Conservation (phyloP, 2,113 vertebrate species). For the Bubalus kerabau region DNA sequence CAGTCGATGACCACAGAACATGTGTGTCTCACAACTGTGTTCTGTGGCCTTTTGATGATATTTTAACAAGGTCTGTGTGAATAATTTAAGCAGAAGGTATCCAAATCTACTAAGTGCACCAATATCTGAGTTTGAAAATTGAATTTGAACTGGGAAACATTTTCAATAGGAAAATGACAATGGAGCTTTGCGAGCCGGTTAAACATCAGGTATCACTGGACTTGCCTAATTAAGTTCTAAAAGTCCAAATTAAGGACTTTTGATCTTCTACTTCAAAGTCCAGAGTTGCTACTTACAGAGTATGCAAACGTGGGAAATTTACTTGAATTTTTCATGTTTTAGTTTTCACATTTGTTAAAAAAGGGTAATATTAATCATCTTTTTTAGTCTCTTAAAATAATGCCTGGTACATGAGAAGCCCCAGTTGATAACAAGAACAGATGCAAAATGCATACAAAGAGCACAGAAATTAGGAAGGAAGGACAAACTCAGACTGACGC, state of each 20-base stretch:
- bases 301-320: not conserved
- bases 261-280: not conserved
- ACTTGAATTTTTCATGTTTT: not conserved
- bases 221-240: not conserved
- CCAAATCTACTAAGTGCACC: not conserved
- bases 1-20: not conserved
- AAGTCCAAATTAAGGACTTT: not conserved
- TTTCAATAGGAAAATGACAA: not conserved
- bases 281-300: not conserved
- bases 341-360: not conserved
- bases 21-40: not conserved
- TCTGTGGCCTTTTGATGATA: not conserved
- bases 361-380: not conserved
- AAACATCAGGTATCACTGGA: not conserved
- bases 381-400: not conserved
- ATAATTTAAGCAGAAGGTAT: not conserved
- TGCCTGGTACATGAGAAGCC: not conserved
- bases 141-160: not conserved
- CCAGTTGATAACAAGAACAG: not conserved
- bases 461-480: not conserved
- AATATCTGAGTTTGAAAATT: not conserved
- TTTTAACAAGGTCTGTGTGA: constrained; percentile 40
- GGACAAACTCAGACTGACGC: not conserved
- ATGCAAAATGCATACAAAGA: not conserved
- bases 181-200: not conserved